Evolutionary conservation across 2,888 invertebrate species (phyloP).

Genomic region (Drosophila flavopinicola): DNA sequence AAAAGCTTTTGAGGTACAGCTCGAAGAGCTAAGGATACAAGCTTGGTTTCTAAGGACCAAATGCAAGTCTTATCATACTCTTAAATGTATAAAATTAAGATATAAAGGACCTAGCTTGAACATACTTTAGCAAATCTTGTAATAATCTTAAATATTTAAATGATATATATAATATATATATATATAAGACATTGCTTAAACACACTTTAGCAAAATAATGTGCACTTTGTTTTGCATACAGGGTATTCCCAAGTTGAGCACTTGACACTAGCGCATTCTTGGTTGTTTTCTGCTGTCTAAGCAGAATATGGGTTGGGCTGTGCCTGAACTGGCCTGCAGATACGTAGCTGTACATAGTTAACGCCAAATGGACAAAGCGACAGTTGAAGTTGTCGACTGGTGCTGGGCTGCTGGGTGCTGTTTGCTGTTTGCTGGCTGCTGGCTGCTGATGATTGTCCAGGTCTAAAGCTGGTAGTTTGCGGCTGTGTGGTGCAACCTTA

Average conservation of each 20-base stretch:
- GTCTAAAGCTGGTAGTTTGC: conserved; percentile 23
- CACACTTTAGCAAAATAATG: neutral
- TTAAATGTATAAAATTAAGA: no score
- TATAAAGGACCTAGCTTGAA: no score
- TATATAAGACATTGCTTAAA: no score
- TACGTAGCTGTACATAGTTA: conserved; percentile 49
- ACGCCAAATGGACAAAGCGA: conserved; percentile 41
- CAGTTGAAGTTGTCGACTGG: conserved; percentile 38
- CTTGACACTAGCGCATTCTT: neutral
- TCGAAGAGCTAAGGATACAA: no score
- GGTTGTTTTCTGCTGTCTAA: conserved; percentile 30
- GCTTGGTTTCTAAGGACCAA: no score
- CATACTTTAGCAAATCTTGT: no score
- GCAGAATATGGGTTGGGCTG: conserved; percentile 73
- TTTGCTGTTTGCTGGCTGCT: conserved; percentile 20
- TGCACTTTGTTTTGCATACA: neutral
- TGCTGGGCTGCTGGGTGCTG: conserved; percentile 42
- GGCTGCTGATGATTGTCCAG: conserved; percentile 63
- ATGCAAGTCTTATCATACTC: no score
- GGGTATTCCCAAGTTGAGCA: neutral
- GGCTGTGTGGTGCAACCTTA: conserved; percentile 67
- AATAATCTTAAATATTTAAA: no score
- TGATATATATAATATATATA: no score
- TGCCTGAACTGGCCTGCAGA: conserved; percentile 6
- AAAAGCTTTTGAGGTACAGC: no score